These are phyloP conservation scores for Tineola bisselliella DNA, from an alignment of 2,888 invertebrate genomes.

Conservation along the genomic window DNA sequence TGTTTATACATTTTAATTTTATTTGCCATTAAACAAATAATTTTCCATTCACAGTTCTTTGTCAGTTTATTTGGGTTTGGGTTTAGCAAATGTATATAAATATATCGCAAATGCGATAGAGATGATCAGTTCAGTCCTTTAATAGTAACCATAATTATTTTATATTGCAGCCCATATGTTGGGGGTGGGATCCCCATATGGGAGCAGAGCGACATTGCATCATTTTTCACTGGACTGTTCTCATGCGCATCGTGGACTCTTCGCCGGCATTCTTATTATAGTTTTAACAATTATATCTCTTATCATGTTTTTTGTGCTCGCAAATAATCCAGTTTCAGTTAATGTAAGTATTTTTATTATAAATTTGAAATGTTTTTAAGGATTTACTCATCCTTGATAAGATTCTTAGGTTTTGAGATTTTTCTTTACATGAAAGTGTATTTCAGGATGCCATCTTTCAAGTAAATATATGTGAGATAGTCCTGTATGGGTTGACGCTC, in stretches of 20 bases:
- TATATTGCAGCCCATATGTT: slow-evolving; percentile 65
- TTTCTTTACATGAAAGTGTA: too few relatives aligned
- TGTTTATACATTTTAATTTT: too few relatives aligned
- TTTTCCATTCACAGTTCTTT: too few relatives aligned
- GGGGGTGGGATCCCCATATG: slow-evolving; percentile 52
- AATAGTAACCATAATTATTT: neutral
- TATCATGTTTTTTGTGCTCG: slow-evolving; percentile 90
- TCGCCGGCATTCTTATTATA: slow-evolving; percentile 77
- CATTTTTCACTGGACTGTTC: slow-evolving; percentile 86
- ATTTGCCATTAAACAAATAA: too few relatives aligned
- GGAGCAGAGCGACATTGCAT: slow-evolving; percentile 59
- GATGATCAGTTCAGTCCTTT: too few relatives aligned
- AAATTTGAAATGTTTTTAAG: too few relatives aligned
- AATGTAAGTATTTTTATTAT: slow-evolving; percentile 39
- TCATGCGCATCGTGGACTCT: slow-evolving; percentile 82
- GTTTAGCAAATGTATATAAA: too few relatives aligned
- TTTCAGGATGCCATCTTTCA: slow-evolving; percentile 73
- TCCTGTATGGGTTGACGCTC: slow-evolving; percentile 75
- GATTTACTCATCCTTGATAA: neutral
- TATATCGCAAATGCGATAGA: too few relatives aligned
- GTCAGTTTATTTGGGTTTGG: too few relatives aligned
- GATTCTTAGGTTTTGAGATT: neutral
- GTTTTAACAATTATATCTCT: slow-evolving; percentile 86
- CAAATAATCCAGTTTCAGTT: slow-evolving; percentile 70
- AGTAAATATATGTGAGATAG: slow-evolving; percentile 80